Conservation (phyloP, 2,797 vertebrate genomes). For the Molothrus aeneus region DNA sequence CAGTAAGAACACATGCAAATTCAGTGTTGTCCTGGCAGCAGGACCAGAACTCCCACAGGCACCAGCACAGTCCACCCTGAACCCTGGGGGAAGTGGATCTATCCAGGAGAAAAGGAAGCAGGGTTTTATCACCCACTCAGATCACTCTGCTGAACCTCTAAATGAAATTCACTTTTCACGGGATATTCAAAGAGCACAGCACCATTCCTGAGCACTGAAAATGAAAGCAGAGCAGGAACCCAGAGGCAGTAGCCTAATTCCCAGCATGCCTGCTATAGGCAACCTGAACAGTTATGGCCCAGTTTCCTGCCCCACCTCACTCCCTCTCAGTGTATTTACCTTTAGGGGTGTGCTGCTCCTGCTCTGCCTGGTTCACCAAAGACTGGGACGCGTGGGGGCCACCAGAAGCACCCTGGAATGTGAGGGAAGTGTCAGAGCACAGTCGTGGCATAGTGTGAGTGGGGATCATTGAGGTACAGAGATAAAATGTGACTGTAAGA, state of each 20-base stretch:
- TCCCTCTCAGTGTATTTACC: constrained; percentile 72
- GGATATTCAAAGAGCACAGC: background rate
- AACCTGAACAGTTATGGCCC: background rate
- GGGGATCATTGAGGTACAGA: background rate
- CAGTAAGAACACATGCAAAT: background rate
- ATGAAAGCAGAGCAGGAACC: background rate
- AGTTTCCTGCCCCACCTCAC: background rate
- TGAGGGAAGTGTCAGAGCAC: background rate
- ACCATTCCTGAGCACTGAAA: background rate
- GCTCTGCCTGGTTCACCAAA: constrained; percentile 71
- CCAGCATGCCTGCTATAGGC: background rate
- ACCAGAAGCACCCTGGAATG: constrained; percentile 73
- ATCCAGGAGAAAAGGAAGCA: background rate
- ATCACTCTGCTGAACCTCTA: background rate
- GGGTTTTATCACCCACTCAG: background rate
- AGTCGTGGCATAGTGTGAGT: background rate
- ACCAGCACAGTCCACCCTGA: background rate
- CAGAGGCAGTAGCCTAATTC: background rate
- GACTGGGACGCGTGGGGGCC: constrained; percentile 62
- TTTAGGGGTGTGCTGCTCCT: constrained; percentile 71
- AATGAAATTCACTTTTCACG: background rate
- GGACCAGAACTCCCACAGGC: background rate
- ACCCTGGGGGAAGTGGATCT: background rate
- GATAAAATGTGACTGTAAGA: background rate
- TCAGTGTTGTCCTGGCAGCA: background rate